Conservation (phyloP, 1,140 invertebrate species). For the Euborellia annulipes region DNA sequence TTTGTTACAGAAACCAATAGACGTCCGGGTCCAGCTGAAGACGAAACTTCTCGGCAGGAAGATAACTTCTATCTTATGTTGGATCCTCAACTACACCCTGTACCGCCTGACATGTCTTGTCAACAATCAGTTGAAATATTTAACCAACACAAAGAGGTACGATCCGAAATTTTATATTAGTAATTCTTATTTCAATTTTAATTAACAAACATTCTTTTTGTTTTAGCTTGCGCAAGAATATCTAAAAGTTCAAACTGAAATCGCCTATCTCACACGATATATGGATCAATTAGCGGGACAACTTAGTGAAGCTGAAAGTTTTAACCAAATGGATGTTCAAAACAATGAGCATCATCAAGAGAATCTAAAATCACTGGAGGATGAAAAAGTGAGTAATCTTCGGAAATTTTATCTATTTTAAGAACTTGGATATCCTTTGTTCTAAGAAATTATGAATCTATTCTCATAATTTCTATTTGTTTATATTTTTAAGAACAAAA, state of each 20-base stretch:
- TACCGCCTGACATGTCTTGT: conserved; percentile 59
- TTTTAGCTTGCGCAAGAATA: conserved; percentile 38
- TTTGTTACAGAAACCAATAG: too few relatives aligned
- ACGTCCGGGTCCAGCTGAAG: too few relatives aligned
- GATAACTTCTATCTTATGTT: conserved; percentile 57
- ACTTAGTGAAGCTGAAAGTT: conserved; percentile 40
- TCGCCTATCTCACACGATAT: conserved; percentile 48
- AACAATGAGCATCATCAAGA: conserved; percentile 35
- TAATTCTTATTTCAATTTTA: too few relatives aligned
- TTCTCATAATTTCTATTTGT: too few relatives aligned
- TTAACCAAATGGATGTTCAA: conserved; percentile 33
- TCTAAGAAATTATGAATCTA: too few relatives aligned
- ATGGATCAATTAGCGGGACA: conserved; percentile 49
- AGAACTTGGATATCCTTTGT: too few relatives aligned
- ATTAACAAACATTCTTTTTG: too few relatives aligned
- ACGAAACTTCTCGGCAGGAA: too few relatives aligned
- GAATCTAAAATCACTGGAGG: conserved; percentile 38
- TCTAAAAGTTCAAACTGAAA: conserved; percentile 51
- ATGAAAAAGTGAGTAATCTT: conserved; percentile 46
- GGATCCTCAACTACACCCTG: conserved; percentile 60
- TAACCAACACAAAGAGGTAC: conserved; percentile 67
- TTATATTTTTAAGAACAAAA: too few relatives aligned
- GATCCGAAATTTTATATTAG: conserved; percentile 54
- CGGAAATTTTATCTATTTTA: background rate
- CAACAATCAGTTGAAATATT: conserved; percentile 65